Base-by-base conservation (phyloP, 2,797 vertebrate genomes). In the Furcifer pardalis region DNA sequence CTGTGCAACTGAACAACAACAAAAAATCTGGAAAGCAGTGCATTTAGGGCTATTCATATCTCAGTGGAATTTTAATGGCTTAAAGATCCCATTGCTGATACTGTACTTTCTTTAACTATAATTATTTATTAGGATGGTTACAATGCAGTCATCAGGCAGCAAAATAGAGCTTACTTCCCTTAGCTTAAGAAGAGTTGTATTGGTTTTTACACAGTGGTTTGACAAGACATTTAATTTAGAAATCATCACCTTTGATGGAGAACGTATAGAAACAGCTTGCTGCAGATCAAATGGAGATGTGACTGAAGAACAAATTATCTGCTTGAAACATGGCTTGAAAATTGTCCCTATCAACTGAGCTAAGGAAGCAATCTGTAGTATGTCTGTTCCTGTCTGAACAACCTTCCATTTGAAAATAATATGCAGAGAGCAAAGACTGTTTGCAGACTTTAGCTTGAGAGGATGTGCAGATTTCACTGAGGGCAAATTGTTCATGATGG, bases 241-340 rank as follows among this genome's bases (percentile, higher is more conserved):
- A 60, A 89, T 88, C 80, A 80, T 84, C 89, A 88, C 82, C 88
- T 85, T 56, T 83, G 82, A 79, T 56, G 88, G 79, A 92, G 81
- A 80, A 76, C 21, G 37, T 49, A 32, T 62, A 90, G 44, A 89
- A 90, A 76, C 25, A 30, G 85, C 42, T 76, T 85, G 35, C 37
- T 59, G 42, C 65, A 89, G 84, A 78, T 89, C 25, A 85, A 91
- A 89, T 42, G 85, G 42, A 87, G 90, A 91, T 86, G 89, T 56
- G 90, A 72, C 42, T 44, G 72, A 80, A 84, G 63, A 82, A 30
- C 83, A 89, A 88, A 86, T 83, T 69, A 78, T 88, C 75, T 85
- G 74, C 78, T 30, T 90, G 86, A 82, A 72, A 76, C 44, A 37
- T 76, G 63, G 8, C 32, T 60, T 37, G 1, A 76, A 62, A 40